Percentiles rank a stretch among this genome's conserved stretches.
Evolutionary conservation across 2,888 invertebrate species (phyloP).

Genomic region (Neoscelio sp.): DNA sequence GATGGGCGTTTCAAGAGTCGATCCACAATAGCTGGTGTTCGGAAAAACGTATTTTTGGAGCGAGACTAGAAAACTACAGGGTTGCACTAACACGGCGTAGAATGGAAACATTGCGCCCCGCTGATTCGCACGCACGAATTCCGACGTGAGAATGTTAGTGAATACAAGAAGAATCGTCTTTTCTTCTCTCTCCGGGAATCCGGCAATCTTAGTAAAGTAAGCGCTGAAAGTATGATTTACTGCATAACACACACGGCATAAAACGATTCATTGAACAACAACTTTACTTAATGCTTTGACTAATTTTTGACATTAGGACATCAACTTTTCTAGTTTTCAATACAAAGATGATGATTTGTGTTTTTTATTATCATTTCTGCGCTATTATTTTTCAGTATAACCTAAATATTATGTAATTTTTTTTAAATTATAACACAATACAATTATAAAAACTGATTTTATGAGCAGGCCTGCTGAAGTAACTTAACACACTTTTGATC

Average conservation of each 20-base stretch:
- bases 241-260: neutral
- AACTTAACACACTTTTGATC: too few relatives aligned
- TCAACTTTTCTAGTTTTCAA: neutral
- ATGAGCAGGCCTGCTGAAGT: too few relatives aligned
- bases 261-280: constrained; percentile 8
- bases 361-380: constrained; percentile 8
- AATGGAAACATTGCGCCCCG: constrained; percentile 51
- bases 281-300: constrained; percentile 2
- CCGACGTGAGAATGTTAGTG: constrained; percentile 21
- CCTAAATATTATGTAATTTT: too few relatives aligned
- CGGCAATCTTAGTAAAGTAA: constrained; percentile 13
- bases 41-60: constrained; percentile 53
- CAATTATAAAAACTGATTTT: too few relatives aligned
- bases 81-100: constrained; percentile 16
- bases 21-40: constrained; percentile 30
- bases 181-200: constrained; percentile 31
- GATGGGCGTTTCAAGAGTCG: constrained; percentile 51
- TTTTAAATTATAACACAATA: too few relatives aligned
- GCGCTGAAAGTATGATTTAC: constrained; percentile 35
- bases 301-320: neutral
- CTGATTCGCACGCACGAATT: constrained; percentile 43
- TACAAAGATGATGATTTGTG: neutral
- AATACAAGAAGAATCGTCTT: constrained; percentile 26
- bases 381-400: too few relatives aligned
- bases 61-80: constrained; percentile 17